Evolutionary conservation across 2,797 vertebrate genomes (phyloP), one percentile per base, ranked within the genome.

Genomic region (Tympanoctomys barrerae): DNA sequence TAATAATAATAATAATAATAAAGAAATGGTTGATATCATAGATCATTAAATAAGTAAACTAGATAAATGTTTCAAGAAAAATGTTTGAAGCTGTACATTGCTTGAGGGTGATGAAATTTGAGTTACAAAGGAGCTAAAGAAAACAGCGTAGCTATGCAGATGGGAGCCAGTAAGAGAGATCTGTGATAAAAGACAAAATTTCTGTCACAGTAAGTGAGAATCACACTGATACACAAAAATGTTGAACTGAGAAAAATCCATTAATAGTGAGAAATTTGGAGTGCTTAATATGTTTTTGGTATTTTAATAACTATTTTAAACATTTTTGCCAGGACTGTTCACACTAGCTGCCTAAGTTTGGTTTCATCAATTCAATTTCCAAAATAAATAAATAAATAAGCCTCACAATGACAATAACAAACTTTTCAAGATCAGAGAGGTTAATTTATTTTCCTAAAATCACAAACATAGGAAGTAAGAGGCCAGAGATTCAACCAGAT

Each of bases 121-220:
- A 9, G 46, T 68, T 71, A 14, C 1, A 12, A 61, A 46, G 24
- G 64, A 39, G 7, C 0, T 36, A 33, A 83, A 54, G 16, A 9
- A 93, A 75, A 33, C 10, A 46, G 36, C 16, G 62, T 57, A 52
- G 24, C 19, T 36, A 57, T 57, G 7, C 11, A 11, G 59, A 68
- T 14, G 12, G 24, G 4, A 8, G 3, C 7, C 70, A 10, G 42
- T n/a, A 19, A 16, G 2, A 12, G 0, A 12, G 12, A 19, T 62
- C 54, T 71, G 22, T 36, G 5, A 1, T 22, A n/a, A 18, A 18
- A 24, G 36, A 70, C 54, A 77, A 19, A 61, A 36, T 33, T 33
- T 46, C 14, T 49, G 33, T 80, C 33, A 10, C 13, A 68, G 22
- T 33, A 7, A 7, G 18, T 5, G 52, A 57, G 28, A 4, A 19